Conservation (phyloP, 1,140 invertebrate genomes). For the Zaprionus africanus region DNA sequence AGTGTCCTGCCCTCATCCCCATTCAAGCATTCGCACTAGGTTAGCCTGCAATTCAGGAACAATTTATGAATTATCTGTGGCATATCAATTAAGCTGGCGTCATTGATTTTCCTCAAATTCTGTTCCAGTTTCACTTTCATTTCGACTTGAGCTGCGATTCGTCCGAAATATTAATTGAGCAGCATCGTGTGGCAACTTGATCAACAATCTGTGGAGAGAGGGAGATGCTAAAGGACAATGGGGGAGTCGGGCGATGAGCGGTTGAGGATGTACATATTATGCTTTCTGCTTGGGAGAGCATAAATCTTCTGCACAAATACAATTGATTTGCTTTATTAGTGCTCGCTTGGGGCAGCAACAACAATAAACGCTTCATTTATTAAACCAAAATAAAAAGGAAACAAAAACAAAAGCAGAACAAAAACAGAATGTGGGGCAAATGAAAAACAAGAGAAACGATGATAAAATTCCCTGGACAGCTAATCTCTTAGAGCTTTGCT, state of each 20-base stretch:
- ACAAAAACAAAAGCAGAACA: not conserved
- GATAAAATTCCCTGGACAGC: conserved; percentile 40
- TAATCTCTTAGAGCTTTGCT: conserved; percentile 44
- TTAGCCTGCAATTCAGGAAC: not conserved
- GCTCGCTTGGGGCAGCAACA: conserved; percentile 25
- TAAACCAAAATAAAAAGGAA: conserved; percentile 24
- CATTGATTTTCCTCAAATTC: conserved; percentile 20
- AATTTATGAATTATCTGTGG: conserved; percentile 27
- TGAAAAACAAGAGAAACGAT: conserved; percentile 21
- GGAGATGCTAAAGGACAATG: not conserved
- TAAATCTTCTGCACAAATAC: conserved; percentile 54
- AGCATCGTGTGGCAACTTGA: conserved; percentile 30
- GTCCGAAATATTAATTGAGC: conserved; percentile 52
- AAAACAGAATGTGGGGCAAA: not conserved
- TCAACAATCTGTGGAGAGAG: conserved; percentile 9
- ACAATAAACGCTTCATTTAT: conserved; percentile 43
- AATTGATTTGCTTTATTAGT: conserved; percentile 48
- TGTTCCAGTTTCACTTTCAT: not conserved
- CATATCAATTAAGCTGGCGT: conserved; percentile 42
- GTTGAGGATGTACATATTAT: conserved; percentile 35
- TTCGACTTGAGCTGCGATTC: conserved; percentile 17
- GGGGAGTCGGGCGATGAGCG: not conserved
- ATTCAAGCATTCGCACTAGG: not conserved
- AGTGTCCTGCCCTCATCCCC: no score
- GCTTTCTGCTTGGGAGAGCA: conserved; percentile 45